Percentiles rank a stretch among this genome's conserved stretches.
These are phyloP conservation scores for Hypolimnas misippus DNA, from an alignment of 2,888 invertebrate species.

Conservation along the genomic window DNA sequence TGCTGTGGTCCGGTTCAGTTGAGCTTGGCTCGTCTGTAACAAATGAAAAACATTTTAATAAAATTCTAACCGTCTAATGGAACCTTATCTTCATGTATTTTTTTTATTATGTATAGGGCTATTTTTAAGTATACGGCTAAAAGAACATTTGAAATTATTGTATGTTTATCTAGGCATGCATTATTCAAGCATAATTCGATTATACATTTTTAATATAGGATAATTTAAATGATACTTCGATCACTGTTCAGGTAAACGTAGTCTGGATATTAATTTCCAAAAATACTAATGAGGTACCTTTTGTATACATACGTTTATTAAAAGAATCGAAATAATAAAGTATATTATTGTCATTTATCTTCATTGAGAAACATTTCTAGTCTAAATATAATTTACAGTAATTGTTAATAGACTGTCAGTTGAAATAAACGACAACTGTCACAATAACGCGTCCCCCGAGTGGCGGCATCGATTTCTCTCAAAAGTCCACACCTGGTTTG, in stretches of 20 bases:
- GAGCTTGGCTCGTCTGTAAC: constrained; percentile 72
- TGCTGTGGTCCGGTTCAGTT: constrained; percentile 65
- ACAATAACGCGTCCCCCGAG: constrained; percentile 74
- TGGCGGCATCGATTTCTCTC: constrained; percentile 58
- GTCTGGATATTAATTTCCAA: too few relatives aligned
- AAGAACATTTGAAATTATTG: too few relatives aligned
- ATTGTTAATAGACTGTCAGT: constrained; percentile 52
- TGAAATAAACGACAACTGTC: constrained; percentile 76
- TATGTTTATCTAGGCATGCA: too few relatives aligned
- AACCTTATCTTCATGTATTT: too few relatives aligned
- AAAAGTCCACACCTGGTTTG: constrained; percentile 77
- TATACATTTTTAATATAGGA: too few relatives aligned
- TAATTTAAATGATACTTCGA: neutral
- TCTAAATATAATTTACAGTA: neutral
- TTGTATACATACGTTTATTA: neutral
- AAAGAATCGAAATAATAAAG: too few relatives aligned
- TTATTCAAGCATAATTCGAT: too few relatives aligned
- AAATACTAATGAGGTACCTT: neutral
- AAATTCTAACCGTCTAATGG: too few relatives aligned
- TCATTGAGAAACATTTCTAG: neutral
- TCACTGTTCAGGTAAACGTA: too few relatives aligned
- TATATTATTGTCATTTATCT: too few relatives aligned
- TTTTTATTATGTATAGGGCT: too few relatives aligned
- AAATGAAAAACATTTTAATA: constrained; percentile 45
- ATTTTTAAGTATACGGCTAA: too few relatives aligned